These are phyloP conservation scores for Sarcoramphus papa DNA, from an alignment of 2,797 vertebrate species.

Conservation along the genomic window DNA sequence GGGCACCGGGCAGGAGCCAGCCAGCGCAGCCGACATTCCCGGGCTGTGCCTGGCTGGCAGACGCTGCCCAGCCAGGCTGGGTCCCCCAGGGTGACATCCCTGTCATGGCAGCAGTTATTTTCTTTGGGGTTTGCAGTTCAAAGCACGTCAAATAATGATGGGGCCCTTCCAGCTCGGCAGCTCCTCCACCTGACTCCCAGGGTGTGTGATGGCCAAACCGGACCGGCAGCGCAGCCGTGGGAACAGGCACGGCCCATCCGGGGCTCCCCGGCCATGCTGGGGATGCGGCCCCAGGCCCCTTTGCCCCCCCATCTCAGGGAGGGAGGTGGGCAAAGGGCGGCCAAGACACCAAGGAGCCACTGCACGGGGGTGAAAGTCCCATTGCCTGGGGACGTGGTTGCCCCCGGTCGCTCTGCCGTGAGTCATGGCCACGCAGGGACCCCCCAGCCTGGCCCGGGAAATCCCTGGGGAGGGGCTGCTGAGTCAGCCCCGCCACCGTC, in stretches of 20 bases:
- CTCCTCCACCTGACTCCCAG: neutral
- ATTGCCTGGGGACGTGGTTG: neutral
- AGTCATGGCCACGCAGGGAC: neutral
- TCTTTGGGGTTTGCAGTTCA: constrained; percentile 47
- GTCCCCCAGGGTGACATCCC: neutral
- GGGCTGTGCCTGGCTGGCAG: neutral
- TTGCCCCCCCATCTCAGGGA: neutral
- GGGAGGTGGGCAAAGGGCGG: neutral
- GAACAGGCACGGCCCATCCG: neutral
- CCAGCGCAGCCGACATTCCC: neutral
- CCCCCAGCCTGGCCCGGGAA: neutral
- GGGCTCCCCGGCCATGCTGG: neutral
- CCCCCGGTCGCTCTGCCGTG: neutral
- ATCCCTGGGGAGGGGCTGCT: neutral
- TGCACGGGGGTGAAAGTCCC: neutral
- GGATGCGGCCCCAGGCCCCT: neutral
- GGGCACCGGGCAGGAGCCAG: neutral
- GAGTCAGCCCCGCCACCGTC: neutral
- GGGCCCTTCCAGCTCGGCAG: neutral
- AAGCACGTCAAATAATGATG: neutral
- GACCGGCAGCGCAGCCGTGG: neutral
- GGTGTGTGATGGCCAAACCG: neutral
- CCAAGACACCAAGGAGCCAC: neutral
- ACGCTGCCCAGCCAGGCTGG: neutral
- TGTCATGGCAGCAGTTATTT: neutral